Conservation (phyloP, 2,113 vertebrate genomes). For the Cavia porcellus region DNA sequence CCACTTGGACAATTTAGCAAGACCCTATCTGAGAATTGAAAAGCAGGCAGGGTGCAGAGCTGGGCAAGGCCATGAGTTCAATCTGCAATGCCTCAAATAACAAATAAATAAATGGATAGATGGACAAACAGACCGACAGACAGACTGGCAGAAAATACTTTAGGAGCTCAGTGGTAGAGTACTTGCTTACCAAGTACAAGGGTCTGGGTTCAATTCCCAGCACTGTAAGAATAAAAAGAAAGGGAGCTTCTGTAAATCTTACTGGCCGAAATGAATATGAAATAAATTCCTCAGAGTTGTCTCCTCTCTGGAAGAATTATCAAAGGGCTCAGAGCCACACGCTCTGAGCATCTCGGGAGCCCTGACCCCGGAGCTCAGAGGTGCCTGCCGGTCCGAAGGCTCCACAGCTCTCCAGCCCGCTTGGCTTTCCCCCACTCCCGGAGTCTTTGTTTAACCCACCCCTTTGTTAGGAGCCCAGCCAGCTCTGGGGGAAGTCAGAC, state of each 20-base stretch:
- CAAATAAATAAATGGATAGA: not conserved
- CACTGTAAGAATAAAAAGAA: not conserved
- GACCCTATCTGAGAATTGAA: not conserved
- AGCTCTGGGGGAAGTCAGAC: not conserved
- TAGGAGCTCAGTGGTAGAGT: not conserved
- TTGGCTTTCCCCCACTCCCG: not conserved
- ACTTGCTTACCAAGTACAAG: not conserved
- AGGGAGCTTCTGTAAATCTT: not conserved
- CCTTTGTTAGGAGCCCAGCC: not conserved
- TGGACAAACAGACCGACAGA: not conserved
- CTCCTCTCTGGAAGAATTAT: constrained; percentile 24
- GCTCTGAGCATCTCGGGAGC: not conserved
- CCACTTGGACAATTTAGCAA: not conserved
- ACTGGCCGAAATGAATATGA: not conserved
- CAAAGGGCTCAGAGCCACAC: not conserved
- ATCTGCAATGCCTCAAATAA: not conserved
- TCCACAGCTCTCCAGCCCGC: not conserved
- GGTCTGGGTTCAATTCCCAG: not conserved
- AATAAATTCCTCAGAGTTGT: constrained; percentile 42
- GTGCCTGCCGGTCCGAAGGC: not conserved
- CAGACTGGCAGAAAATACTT: not conserved
- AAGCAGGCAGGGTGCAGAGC: not conserved
- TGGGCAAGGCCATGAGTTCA: not conserved
- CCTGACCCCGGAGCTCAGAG: not conserved
- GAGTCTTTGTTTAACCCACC: not conserved